These are phyloP conservation scores for Pantherophis alleghaniensis DNA, from an alignment of 2,797 vertebrate genomes.

Conservation along the genomic window DNA sequence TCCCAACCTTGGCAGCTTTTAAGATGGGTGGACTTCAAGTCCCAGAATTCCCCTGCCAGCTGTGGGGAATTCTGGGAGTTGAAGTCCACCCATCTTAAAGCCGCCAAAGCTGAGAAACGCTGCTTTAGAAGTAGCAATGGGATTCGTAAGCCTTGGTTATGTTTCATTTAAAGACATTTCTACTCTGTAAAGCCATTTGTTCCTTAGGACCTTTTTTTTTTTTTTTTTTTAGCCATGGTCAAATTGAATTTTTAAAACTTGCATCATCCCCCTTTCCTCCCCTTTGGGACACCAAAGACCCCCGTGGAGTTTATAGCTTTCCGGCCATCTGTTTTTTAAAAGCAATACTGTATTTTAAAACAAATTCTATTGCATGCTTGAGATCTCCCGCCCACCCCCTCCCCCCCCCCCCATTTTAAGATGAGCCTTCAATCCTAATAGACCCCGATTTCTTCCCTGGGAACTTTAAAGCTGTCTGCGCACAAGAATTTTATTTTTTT, in stretches of 20 bases:
- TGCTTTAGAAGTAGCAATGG: background rate
- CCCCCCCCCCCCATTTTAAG: slow-evolving; percentile 59
- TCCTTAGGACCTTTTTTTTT: slow-evolving; percentile 46
- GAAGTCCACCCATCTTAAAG: background rate
- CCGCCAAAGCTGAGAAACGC: background rate
- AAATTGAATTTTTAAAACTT: slow-evolving; percentile 71
- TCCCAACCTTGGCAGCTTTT: background rate
- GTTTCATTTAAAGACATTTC: slow-evolving; percentile 30
- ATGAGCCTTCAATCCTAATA: slow-evolving; percentile 76
- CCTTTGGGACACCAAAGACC: slow-evolving; percentile 85
- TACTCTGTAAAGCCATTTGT: slow-evolving; percentile 56
- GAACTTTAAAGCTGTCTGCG: slow-evolving; percentile 80
- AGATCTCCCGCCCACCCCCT: slow-evolving; percentile 42
- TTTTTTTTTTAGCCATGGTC: slow-evolving; percentile 46
- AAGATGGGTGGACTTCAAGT: background rate
- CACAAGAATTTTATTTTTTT: slow-evolving; percentile 63
- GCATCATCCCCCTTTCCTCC: slow-evolving; percentile 66
- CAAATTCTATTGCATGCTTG: slow-evolving; percentile 76
- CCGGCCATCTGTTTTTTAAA: slow-evolving; percentile 74
- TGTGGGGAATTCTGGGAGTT: background rate
- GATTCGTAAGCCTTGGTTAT: slow-evolving; percentile 14
- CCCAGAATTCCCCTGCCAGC: background rate
- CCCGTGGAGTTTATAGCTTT: slow-evolving; percentile 75
- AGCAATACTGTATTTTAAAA: slow-evolving; percentile 87
- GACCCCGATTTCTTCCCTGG: slow-evolving; percentile 73